Percentiles rank a stretch among this genome's conserved stretches.
Conservation (phyloP, 2,113 vertebrate genomes). For the Nothocercus julius region DNA sequence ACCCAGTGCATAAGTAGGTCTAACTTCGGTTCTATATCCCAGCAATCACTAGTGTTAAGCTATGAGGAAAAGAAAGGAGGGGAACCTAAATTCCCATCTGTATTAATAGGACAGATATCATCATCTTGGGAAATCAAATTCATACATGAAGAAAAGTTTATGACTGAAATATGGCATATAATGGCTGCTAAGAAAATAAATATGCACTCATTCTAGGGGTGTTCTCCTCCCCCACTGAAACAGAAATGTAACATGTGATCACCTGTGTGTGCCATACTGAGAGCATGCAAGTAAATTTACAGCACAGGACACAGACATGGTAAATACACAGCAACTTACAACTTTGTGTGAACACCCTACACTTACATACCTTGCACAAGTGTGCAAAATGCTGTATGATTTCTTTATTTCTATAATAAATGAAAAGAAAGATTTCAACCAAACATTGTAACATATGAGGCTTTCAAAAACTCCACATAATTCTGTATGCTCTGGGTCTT, state of each 20-base stretch:
- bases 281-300: accelerated
- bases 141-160: background rate
- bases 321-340: background rate
- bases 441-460: slow-evolving; percentile 85
- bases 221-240: background rate
- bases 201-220: background rate
- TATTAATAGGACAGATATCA: background rate
- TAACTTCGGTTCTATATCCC: background rate
- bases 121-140: background rate
- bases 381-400: background rate
- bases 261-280: background rate
- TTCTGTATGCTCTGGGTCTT: slow-evolving; percentile 87
- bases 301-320: background rate
- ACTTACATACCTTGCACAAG: background rate
- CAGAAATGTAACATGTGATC: background rate
- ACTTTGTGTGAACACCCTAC: background rate
- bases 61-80: background rate
- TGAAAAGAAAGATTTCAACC: slow-evolving; percentile 66
- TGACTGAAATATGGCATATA: background rate
- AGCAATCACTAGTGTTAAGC: background rate
- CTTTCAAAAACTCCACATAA: slow-evolving; percentile 89
- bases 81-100: background rate
- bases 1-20: background rate
- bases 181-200: background rate
- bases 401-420: background rate